Evolutionary conservation across 2,888 invertebrate species (phyloP).

Genomic region (Latheticus oryzae): DNA sequence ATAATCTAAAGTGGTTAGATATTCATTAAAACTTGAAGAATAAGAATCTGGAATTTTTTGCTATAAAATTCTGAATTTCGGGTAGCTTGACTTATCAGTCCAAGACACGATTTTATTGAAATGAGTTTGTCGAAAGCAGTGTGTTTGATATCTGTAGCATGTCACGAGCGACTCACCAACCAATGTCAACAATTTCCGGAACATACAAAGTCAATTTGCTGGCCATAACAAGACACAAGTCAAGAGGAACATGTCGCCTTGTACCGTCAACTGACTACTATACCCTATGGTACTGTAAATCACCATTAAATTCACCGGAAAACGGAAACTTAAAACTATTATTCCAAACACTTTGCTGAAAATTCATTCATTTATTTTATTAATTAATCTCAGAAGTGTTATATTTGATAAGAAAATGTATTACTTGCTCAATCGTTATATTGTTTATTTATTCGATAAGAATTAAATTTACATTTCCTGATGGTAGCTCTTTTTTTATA

Average conservation of each 20-base stretch:
- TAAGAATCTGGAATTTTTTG: too few relatives aligned
- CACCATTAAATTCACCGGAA: slow-evolving; percentile 27
- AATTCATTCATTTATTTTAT: too few relatives aligned
- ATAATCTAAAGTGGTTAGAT: too few relatives aligned
- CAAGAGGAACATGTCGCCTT: slow-evolving; percentile 45
- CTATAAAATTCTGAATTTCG: too few relatives aligned
- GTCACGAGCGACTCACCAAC: slow-evolving; percentile 56
- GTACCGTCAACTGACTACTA: slow-evolving; percentile 24
- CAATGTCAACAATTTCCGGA: slow-evolving; percentile 63
- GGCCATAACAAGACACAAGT: slow-evolving; percentile 41
- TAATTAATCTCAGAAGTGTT: too few relatives aligned
- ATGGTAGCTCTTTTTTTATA: too few relatives aligned
- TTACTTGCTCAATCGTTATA: too few relatives aligned
- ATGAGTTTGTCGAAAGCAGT: slow-evolving; percentile 27
- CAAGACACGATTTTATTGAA: slow-evolving; percentile 38
- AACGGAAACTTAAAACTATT: slow-evolving; percentile 9
- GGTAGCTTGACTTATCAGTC: slow-evolving; percentile 22
- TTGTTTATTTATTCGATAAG: too few relatives aligned
- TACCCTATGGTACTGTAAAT: slow-evolving; percentile 25
- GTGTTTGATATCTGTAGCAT: slow-evolving; percentile 48
- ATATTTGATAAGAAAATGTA: too few relatives aligned
- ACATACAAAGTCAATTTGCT: slow-evolving; percentile 64
- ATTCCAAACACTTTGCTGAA: too few relatives aligned
- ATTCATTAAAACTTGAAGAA: too few relatives aligned
- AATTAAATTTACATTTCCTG: too few relatives aligned